These are phyloP conservation scores for Pseudonaja textilis DNA, from an alignment of 2,113 vertebrate species.

Conservation along the genomic window DNA sequence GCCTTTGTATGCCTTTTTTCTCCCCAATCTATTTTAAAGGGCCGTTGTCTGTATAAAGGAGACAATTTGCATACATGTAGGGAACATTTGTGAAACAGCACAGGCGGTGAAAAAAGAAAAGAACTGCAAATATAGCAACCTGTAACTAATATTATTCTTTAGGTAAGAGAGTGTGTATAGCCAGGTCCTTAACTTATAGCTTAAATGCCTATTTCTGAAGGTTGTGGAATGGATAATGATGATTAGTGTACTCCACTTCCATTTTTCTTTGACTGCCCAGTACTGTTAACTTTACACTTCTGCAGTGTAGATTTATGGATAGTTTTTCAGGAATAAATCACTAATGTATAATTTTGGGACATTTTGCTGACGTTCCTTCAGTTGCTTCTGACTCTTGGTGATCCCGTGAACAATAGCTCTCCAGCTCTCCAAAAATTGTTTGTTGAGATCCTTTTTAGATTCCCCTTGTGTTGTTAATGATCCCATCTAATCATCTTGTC, in stretches of 20 bases:
- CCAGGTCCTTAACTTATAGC: background rate
- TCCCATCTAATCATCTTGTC: background rate
- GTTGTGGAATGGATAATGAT: background rate
- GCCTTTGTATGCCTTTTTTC: background rate
- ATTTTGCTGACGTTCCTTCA: background rate
- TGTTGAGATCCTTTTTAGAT: background rate
- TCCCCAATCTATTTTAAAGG: background rate
- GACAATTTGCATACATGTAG: background rate
- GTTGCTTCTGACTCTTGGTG: background rate
- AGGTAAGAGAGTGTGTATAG: background rate
- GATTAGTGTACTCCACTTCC: background rate
- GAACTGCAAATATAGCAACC: background rate
- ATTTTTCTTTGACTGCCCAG: background rate
- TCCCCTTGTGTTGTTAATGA: background rate
- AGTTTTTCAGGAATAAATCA: background rate
- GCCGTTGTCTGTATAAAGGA: background rate
- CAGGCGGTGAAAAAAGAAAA: background rate
- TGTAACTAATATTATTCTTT: background rate
- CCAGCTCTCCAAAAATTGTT: background rate
- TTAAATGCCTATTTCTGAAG: background rate
- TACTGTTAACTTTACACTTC: background rate
- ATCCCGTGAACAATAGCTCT: background rate
- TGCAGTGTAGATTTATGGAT: background rate
- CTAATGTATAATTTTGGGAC: background rate
- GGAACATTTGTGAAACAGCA: background rate